Conservation (phyloP, 2,888 invertebrate genomes). For the Scrobipalpa atriplicella region DNA sequence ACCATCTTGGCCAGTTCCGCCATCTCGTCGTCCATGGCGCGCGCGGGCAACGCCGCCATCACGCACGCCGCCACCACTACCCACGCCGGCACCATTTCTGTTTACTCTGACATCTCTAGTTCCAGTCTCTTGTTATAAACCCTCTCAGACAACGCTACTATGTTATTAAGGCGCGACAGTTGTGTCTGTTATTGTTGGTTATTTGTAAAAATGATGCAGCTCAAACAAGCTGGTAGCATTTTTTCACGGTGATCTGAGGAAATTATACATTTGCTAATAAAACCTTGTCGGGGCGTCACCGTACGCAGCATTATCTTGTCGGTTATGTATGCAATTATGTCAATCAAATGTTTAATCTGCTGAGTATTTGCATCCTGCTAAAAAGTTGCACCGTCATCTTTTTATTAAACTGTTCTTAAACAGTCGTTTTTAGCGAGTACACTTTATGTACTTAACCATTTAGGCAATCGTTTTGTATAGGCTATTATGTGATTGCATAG, state of each 20-base stretch:
- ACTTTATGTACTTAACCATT: not conserved
- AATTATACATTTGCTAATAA: slow-evolving; percentile 2
- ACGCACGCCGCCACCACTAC: slow-evolving; percentile 30
- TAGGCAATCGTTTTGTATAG: not conserved
- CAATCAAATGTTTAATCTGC: slow-evolving; percentile 11
- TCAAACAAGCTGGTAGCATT: not conserved
- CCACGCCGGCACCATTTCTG: slow-evolving; percentile 33
- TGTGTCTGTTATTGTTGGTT: slow-evolving; percentile 43
- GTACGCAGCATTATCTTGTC: not conserved
- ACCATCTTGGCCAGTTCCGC: slow-evolving; percentile 68
- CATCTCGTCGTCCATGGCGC: slow-evolving; percentile 65
- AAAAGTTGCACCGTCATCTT: not conserved
- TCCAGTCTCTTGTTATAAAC: slow-evolving; percentile 26
- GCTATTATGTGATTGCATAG: no score
- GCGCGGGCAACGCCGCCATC: slow-evolving; percentile 26
- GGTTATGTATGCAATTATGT: not conserved
- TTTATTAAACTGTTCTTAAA: not conserved
- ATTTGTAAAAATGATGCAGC: slow-evolving; percentile 50
- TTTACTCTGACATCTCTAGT: slow-evolving; percentile 23
- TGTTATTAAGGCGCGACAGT: slow-evolving; percentile 51
- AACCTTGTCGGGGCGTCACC: slow-evolving; percentile 9
- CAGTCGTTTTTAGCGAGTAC: not conserved
- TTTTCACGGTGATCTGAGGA: slow-evolving; percentile 15
- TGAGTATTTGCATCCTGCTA: slow-evolving; percentile 8
- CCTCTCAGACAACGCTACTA: slow-evolving; percentile 43